These are phyloP conservation scores for Nasalis larvatus DNA, from an alignment of 2,113 vertebrate genomes.

Conservation along the genomic window DNA sequence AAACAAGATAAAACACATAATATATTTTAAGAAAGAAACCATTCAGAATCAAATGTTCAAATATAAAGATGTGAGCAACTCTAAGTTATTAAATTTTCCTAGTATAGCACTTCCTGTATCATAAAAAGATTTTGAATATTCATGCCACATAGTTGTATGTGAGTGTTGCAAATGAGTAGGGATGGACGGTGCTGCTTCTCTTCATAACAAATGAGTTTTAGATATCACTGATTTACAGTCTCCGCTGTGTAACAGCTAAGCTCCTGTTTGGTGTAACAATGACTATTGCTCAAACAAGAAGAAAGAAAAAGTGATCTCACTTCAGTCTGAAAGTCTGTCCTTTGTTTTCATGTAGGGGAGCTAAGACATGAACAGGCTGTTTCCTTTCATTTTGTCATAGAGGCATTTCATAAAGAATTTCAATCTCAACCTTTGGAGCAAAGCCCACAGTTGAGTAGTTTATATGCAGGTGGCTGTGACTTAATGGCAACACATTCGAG, in stretches of 20 bases:
- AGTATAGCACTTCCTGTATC: neutral
- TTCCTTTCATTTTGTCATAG: constrained; percentile 32
- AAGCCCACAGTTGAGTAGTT: neutral
- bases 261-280: neutral
- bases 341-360: constrained; percentile 32
- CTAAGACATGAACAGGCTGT: neutral
- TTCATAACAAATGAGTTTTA: neutral
- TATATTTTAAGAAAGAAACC: constrained; percentile 27
- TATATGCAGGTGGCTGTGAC: neutral
- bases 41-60: neutral
- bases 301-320: neutral
- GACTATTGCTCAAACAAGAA: constrained; percentile 20
- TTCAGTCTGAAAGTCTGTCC: constrained; percentile 38
- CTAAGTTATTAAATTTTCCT: neutral
- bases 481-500: neutral
- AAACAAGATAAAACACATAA: constrained; percentile 25
- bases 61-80: neutral
- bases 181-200: neutral
- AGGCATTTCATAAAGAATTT: constrained; percentile 43
- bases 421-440: neutral
- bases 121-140: neutral
- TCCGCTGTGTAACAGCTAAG: neutral
- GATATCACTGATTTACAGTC: neutral
- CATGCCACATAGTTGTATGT: neutral
- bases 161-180: neutral